Evolutionary conservation across 2,888 invertebrate species (phyloP).

Genomic region (Scrobipalpa atriplicella): DNA sequence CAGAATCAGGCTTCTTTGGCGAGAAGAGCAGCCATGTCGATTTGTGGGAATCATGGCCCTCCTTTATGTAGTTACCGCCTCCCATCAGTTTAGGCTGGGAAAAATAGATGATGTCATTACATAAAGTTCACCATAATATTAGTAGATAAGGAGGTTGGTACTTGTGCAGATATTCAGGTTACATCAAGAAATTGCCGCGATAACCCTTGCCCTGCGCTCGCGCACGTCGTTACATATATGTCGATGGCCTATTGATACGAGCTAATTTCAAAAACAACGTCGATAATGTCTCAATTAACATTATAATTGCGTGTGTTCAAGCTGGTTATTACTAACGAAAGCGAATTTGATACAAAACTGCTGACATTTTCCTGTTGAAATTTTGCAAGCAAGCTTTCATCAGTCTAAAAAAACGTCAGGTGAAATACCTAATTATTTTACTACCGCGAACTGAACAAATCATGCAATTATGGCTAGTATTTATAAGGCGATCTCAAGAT

Average conservation of each 20-base stretch:
- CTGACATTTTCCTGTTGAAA: neutral
- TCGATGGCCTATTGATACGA: slow-evolving; percentile 32
- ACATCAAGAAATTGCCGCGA: slow-evolving; percentile 31
- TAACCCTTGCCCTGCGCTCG: slow-evolving; percentile 32
- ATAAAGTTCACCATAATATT: slow-evolving; percentile 6
- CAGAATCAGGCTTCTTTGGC: slow-evolving; percentile 89
- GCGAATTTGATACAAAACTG: slow-evolving; percentile 10
- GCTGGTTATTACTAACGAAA: slow-evolving; percentile 8
- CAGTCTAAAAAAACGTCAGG: too few species aligned
- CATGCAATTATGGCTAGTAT: too few species aligned
- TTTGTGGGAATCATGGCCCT: slow-evolving; percentile 88
- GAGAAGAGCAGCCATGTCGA: slow-evolving; percentile 94
- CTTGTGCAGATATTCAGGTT: slow-evolving; percentile 32
- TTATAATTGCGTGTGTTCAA: neutral
- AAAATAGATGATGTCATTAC: slow-evolving; percentile 15
- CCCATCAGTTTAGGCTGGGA: slow-evolving; percentile 90
- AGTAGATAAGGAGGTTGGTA: slow-evolving; percentile 1
- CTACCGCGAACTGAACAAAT: too few species aligned
- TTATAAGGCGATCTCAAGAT: too few species aligned
- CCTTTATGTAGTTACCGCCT: slow-evolving; percentile 92
- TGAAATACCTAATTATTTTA: too few species aligned
- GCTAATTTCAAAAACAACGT: slow-evolving; percentile 32
- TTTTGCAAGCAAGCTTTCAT: too few species aligned
- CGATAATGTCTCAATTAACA: neutral
- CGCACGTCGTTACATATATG: slow-evolving; percentile 23